Percentiles rank a stretch among this genome's conserved stretches.
Evolutionary conservation across 2,888 invertebrate species (phyloP).

Genomic region (Pegoplata infirma): DNA sequence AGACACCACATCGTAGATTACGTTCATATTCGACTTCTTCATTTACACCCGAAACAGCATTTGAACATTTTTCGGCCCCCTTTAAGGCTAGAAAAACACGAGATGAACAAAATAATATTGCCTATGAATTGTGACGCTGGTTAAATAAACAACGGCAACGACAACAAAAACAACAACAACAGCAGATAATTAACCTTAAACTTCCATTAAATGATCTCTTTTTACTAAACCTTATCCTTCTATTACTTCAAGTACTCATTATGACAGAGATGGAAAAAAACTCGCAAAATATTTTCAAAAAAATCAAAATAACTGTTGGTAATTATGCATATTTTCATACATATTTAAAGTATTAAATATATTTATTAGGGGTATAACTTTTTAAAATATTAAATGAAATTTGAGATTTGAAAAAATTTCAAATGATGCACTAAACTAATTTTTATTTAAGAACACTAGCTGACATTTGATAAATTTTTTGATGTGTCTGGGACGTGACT

Average conservation of each 20-base stretch:
- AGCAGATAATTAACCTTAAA: slow-evolving; percentile 47
- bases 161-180: slow-evolving; percentile 11
- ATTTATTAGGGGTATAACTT: too few species aligned
- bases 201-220: slow-evolving; percentile 61
- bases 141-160: slow-evolving; percentile 43
- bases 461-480: too few species aligned
- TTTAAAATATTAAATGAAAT: too few species aligned
- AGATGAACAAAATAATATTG: slow-evolving; percentile 77
- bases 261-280: slow-evolving; percentile 27
- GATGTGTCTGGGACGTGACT: too few species aligned
- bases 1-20: slow-evolving; percentile 70
- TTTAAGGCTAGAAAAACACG: slow-evolving; percentile 76
- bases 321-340: not conserved
- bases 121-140: slow-evolving; percentile 78
- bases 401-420: too few species aligned
- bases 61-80: slow-evolving; percentile 74
- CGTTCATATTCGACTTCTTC: slow-evolving; percentile 71
- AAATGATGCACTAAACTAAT: too few species aligned
- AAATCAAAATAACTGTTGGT: not conserved
- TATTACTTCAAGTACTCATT: slow-evolving; percentile 25
- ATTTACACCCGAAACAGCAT: slow-evolving; percentile 72
- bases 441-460: too few species aligned
- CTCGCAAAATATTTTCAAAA: slow-evolving; percentile 22
- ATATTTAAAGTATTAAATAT: not conserved
- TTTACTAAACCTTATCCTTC: slow-evolving; percentile 46